A percentile compares a stretch with the other conserved stretches of the same genome.
These are phyloP conservation scores for Litoditis marina DNA, from an alignment of 2,888 invertebrate species.

Conservation along the genomic window DNA sequence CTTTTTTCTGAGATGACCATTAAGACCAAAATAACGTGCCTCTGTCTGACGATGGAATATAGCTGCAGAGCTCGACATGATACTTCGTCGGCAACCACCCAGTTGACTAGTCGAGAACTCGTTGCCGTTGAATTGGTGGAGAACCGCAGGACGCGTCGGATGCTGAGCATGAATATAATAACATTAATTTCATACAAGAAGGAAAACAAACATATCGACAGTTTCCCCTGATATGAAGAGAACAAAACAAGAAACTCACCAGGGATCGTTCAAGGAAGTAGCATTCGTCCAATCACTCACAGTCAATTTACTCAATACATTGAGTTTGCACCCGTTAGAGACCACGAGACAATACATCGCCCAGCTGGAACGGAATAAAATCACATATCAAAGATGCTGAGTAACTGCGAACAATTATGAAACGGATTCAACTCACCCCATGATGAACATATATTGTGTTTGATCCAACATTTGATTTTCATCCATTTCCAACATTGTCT, in stretches of 20 bases:
- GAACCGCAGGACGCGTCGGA: too few species aligned
- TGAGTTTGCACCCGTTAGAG: not conserved
- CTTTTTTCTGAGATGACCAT: too few species aligned
- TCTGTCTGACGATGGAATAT: too few species aligned
- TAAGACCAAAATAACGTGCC: too few species aligned
- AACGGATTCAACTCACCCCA: not conserved
- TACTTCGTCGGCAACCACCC: too few species aligned
- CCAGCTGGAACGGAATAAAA: not conserved
- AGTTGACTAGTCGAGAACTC: too few species aligned
- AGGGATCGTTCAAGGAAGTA: not conserved
- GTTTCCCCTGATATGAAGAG: not conserved
- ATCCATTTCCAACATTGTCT: not conserved
- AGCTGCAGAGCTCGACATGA: too few species aligned
- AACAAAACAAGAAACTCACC: not conserved
- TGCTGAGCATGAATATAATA: too few species aligned
- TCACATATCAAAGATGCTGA: not conserved
- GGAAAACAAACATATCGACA: not conserved
- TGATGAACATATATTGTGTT: not conserved
- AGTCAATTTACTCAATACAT: not conserved
- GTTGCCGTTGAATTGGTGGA: too few species aligned
- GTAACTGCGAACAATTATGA: conserved; percentile 7
- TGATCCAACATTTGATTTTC: not conserved
- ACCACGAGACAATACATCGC: not conserved
- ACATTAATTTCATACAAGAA: not conserved
- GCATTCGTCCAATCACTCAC: not conserved